Conservation (phyloP, 2,888 invertebrate species). For the Opisthograptis luteolata region DNA sequence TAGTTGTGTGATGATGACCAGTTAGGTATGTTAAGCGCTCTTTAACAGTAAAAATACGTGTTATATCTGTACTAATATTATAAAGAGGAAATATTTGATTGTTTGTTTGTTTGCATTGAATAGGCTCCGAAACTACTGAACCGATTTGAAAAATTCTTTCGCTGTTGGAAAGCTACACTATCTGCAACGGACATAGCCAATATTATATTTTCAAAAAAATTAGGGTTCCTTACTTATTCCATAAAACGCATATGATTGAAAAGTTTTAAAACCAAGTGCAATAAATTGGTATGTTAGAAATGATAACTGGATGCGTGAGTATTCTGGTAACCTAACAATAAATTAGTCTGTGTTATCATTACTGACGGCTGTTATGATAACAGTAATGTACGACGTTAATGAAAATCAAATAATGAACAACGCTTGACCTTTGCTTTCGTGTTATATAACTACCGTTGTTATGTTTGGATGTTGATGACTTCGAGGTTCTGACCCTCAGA, state of each 20-base stretch:
- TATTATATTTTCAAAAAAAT: too few species aligned
- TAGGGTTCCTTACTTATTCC: too few species aligned
- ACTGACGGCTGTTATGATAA: slow-evolving; percentile 29
- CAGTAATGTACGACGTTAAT: slow-evolving; percentile 38
- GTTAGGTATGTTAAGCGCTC: slow-evolving; percentile 10
- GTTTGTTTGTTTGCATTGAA: too few species aligned
- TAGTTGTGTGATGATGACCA: background rate
- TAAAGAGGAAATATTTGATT: too few species aligned
- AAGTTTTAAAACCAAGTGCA: background rate
- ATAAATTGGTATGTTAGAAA: slow-evolving; percentile 7
- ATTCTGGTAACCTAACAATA: slow-evolving; percentile 21
- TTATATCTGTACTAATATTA: too few species aligned
- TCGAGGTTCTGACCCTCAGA: slow-evolving; percentile 8
- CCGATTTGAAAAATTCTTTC: too few species aligned
- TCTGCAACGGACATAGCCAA: too few species aligned
- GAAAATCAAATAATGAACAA: slow-evolving; percentile 49
- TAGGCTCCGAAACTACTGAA: too few species aligned
- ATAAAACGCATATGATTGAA: too few species aligned
- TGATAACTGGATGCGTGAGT: slow-evolving; percentile 16
- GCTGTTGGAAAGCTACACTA: too few species aligned
- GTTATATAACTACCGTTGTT: slow-evolving; percentile 26
- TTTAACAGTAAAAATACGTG: slow-evolving; percentile 10
- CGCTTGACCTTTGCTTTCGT: slow-evolving; percentile 48
- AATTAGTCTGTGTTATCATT: slow-evolving; percentile 28
- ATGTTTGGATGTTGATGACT: slow-evolving; percentile 16